Conservation (phyloP, 2,888 invertebrate species). For the Digitonthophagus gazella region DNA sequence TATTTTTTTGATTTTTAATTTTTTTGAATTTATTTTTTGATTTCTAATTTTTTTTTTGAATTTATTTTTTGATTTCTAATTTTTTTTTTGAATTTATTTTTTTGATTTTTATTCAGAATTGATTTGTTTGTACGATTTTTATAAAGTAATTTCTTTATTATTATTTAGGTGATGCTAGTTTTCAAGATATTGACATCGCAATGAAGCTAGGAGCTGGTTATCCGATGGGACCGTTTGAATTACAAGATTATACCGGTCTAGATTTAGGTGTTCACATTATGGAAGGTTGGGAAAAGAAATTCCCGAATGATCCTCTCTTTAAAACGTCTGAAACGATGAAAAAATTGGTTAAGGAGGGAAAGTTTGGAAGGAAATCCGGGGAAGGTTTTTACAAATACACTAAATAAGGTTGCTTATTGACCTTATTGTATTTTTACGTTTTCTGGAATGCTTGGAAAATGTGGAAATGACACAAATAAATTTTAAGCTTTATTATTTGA, state of each 20-base stretch:
- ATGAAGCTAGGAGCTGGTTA: constrained; percentile 83
- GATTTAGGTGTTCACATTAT: constrained; percentile 72
- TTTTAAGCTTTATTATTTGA: no score
- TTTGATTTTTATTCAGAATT: not conserved
- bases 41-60: constrained; percentile 5
- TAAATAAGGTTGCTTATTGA: constrained; percentile 45
- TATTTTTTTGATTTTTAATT: no score
- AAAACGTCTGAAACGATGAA: constrained; percentile 59
- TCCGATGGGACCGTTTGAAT: constrained; percentile 82
- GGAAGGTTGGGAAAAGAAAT: constrained; percentile 73
- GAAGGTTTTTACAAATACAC: constrained; percentile 74
- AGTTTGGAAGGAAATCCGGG: constrained; percentile 70
- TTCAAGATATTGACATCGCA: constrained; percentile 74
- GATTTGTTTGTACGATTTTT: constrained; percentile 1
- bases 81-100: constrained; percentile 15
- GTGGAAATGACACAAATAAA: not conserved
- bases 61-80: constrained; percentile 16
- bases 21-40: no score
- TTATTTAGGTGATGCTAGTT: constrained; percentile 62
- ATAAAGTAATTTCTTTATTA: not conserved
- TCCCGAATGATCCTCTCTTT: constrained; percentile 62
- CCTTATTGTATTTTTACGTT: no score
- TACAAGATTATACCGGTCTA: constrained; percentile 74
- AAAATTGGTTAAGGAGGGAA: constrained; percentile 70
- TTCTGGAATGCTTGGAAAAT: no score